A percentile compares a stretch with the other conserved stretches of the same genome.
Conservation (phyloP, 2,888 invertebrate species). For the Margaritifera margaritifera region DNA sequence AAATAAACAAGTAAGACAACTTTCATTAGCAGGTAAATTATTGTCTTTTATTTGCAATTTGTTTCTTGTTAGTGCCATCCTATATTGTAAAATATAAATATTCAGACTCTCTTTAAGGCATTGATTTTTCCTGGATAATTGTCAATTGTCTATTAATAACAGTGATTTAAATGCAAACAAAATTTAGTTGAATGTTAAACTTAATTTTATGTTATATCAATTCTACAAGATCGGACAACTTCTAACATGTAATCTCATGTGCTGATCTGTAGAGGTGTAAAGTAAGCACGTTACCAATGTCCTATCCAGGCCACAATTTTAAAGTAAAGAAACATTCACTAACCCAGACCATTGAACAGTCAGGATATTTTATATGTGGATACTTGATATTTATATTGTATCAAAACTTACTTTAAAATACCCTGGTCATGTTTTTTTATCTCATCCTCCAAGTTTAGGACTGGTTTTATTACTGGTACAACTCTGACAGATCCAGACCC, state of each 20-base stretch:
- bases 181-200: neutral
- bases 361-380: no score
- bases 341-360: no score
- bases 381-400: no score
- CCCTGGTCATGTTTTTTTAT: slow-evolving; percentile 69
- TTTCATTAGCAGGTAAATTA: no score
- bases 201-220: neutral
- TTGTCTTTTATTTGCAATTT: no score
- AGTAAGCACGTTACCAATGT: neutral
- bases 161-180: neutral
- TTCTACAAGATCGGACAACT: neutral
- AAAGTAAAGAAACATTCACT: no score
- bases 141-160: neutral
- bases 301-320: no score
- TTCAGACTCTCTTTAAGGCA: no score
- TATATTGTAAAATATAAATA: no score
- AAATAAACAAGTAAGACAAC: no score
- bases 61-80: no score
- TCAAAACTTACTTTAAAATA: slow-evolving; percentile 54
- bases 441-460: slow-evolving; percentile 67
- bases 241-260: neutral
- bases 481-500: slow-evolving; percentile 6
- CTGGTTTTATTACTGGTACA: slow-evolving; percentile 13
- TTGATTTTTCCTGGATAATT: neutral
- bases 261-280: neutral